A percentile compares a stretch with the other conserved stretches of the same genome.
phyloP scores from a whole-genome alignment of 2,888 invertebrate species.

The Dinocampus coccinellae region DNA sequence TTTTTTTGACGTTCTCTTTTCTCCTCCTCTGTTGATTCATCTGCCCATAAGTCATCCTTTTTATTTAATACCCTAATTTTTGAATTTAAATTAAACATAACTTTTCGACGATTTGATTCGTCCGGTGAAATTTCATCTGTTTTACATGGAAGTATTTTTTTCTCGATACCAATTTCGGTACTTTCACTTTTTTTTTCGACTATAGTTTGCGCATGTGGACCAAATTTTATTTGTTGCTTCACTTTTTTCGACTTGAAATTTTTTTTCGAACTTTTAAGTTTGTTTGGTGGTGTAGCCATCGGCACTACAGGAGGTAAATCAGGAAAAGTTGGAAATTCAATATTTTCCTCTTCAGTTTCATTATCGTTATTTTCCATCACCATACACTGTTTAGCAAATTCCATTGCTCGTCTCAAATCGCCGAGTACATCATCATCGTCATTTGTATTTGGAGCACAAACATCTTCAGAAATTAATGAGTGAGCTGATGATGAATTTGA shows the following conservation, averaged over 20 bases:
- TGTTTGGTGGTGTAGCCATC: constrained; percentile 1
- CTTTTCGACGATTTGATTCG: constrained; percentile 53
- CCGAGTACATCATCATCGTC: constrained; percentile 58
- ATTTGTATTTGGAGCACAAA: constrained; percentile 34
- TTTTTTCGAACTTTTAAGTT: constrained; percentile 25
- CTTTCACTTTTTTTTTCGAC: not conserved
- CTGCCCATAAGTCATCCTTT: constrained; percentile 50
- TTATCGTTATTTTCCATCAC: constrained; percentile 49
- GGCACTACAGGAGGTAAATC: constrained; percentile 42
- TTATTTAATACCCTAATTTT: constrained; percentile 50
- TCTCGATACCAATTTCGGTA: not conserved
- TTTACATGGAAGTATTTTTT: constrained; percentile 5
- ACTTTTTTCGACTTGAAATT: constrained; percentile 24
- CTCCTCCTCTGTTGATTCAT: not conserved
- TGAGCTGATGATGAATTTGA: not conserved
- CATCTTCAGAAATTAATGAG: not conserved
- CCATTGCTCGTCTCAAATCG: constrained; percentile 65
- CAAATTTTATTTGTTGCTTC: constrained; percentile 21
- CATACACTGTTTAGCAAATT: constrained; percentile 62
- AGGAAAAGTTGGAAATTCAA: constrained; percentile 37
- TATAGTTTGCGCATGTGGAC: constrained; percentile 18
- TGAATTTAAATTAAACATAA: constrained; percentile 57
- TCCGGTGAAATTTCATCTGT: constrained; percentile 2
- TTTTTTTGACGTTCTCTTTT: not conserved
- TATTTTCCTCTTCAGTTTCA: not conserved